phyloP scores from a whole-genome alignment of 2,113 vertebrate species.

The Chaetodon auriga region DNA sequence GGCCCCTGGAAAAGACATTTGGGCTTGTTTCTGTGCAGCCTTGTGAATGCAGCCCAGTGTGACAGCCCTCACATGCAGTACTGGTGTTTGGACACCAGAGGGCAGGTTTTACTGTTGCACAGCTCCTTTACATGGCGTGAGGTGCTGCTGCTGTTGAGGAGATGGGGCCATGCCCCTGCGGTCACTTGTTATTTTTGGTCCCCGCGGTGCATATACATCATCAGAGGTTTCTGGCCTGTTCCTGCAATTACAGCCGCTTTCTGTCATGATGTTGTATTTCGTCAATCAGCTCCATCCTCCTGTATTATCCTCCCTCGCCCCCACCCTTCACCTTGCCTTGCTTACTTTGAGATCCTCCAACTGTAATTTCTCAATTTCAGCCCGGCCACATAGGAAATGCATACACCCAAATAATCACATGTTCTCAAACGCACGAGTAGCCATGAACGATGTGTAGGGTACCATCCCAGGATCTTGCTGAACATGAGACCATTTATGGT shows the following conservation, averaged over 20 bases:
- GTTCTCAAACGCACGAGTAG: conserved; percentile 71
- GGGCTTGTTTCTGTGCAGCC: conserved; percentile 54
- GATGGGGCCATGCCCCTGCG: conserved; percentile 55
- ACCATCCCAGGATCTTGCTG: conserved; percentile 55
- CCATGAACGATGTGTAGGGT: conserved; percentile 75
- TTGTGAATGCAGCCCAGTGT: conserved; percentile 60
- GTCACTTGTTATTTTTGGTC: conserved; percentile 76
- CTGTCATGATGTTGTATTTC: conserved; percentile 76
- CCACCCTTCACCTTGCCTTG: conserved; percentile 68
- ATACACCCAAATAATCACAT: conserved; percentile 86
- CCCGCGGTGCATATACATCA: conserved; percentile 53
- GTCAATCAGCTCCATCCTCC: conserved; percentile 68
- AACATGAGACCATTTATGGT: conserved; percentile 65
- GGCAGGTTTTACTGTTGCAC: conserved; percentile 67
- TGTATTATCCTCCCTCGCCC: conserved; percentile 67
- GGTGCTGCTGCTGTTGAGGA: conserved; percentile 8
- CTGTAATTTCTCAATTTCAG: conserved; percentile 79
- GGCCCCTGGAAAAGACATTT: conserved; percentile 77
- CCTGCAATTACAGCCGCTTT: conserved; percentile 72
- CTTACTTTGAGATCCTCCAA: conserved; percentile 72
- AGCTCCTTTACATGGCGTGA: not conserved
- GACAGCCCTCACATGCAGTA: conserved; percentile 35
- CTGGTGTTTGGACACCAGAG: conserved; percentile 70
- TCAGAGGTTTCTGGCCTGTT: conserved; percentile 63
- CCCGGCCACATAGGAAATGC: conserved; percentile 79